Conservation (phyloP, 1,140 invertebrate genomes). For the Drosophila paulistorum region DNA sequence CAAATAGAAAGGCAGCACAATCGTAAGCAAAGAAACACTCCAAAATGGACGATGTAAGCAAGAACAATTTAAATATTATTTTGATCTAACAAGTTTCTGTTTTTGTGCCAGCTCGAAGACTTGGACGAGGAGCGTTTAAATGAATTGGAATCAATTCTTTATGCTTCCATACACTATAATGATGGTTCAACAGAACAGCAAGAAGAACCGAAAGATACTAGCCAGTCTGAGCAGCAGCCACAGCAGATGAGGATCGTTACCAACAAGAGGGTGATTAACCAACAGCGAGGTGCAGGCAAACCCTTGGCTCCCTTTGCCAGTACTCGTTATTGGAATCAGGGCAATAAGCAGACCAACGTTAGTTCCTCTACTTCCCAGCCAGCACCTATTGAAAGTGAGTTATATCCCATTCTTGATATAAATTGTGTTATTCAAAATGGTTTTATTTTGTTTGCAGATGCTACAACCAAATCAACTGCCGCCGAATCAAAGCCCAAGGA, state of each 20-base stretch:
- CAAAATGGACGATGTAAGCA: slow-evolving; percentile 63
- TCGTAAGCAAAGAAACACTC: slow-evolving; percentile 27
- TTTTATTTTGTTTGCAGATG: slow-evolving; percentile 28
- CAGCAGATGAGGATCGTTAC: slow-evolving; percentile 49
- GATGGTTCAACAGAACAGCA: slow-evolving; percentile 42
- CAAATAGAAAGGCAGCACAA: slow-evolving; percentile 7
- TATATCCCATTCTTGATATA: no score
- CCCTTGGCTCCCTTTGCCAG: slow-evolving; percentile 20
- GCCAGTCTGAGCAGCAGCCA: slow-evolving; percentile 27
- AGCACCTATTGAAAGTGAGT: background rate
- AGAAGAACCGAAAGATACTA: background rate
- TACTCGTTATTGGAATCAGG: slow-evolving; percentile 57
- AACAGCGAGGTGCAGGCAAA: slow-evolving; percentile 21
- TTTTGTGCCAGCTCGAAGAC: slow-evolving; percentile 63
- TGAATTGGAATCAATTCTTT: slow-evolving; percentile 82
- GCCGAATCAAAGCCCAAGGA: slow-evolving; percentile 5
- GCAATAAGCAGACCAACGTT: slow-evolving; percentile 20
- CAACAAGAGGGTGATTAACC: slow-evolving; percentile 59
- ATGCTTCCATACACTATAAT: slow-evolving; percentile 79
- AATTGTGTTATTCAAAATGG: background rate
- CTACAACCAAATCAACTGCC: background rate
- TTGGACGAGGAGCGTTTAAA: slow-evolving; percentile 79
- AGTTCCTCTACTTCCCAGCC: slow-evolving; percentile 37
- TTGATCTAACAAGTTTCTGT: background rate
- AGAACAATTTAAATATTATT: background rate